phyloP scores from a whole-genome alignment of 2,888 invertebrate genomes.

The Catocala nupta region DNA sequence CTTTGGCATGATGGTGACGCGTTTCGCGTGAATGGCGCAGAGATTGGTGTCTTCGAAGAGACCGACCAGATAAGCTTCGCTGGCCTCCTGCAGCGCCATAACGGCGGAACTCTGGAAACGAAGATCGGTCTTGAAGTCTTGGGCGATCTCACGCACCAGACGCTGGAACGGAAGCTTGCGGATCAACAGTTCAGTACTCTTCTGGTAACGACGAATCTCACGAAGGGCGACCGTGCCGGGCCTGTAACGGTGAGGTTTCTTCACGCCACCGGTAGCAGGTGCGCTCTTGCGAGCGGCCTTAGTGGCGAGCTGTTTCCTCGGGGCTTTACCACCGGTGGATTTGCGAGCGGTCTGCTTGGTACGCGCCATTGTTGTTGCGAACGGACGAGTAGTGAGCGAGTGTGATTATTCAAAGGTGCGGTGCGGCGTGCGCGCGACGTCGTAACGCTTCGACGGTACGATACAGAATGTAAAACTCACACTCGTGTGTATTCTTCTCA shows the following conservation, averaged over 20 bases:
- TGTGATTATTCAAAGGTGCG: too few species aligned
- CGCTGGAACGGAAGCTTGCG: conserved; percentile 91
- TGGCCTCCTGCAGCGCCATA: conserved; percentile 89
- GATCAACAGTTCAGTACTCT: conserved; percentile 93
- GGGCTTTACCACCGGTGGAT: too few species aligned
- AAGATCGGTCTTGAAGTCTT: conserved; percentile 91
- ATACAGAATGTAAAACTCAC: too few species aligned
- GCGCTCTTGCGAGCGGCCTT: too few species aligned
- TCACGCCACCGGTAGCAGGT: too few species aligned
- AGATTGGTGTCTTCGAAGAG: conserved; percentile 93
- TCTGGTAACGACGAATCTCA: conserved; percentile 97
- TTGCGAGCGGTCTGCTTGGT: too few species aligned
- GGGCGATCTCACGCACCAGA: conserved; percentile 91
- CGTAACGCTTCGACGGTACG: too few species aligned
- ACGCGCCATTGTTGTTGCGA: too few species aligned
- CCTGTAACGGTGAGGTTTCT: too few species aligned
- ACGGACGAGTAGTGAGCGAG: too few species aligned
- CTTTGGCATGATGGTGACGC: conserved; percentile 80
- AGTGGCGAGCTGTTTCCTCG: too few species aligned
- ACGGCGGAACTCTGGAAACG: conserved; percentile 91
- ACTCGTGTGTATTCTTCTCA: too few species aligned
- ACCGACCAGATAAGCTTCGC: conserved; percentile 89
- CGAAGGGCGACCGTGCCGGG: conserved; percentile 88
- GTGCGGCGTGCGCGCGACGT: conserved; percentile 65
- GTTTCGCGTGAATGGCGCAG: conserved; percentile 91